phyloP scores from a whole-genome alignment of 2,113 vertebrate genomes.

The Pyrgilauda ruficollis region DNA sequence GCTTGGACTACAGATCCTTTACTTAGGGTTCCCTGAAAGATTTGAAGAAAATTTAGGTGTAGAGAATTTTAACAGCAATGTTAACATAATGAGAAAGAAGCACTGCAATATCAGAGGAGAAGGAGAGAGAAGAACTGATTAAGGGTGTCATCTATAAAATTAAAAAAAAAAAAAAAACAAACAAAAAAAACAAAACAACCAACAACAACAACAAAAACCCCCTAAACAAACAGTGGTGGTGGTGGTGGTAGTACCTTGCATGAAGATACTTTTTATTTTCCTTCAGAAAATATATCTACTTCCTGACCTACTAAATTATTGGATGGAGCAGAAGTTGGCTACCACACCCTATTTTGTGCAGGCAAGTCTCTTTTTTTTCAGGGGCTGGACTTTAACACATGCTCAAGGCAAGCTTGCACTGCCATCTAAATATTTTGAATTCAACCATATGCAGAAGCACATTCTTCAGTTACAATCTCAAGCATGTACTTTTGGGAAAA shows the following conservation, averaged over 20 bases:
- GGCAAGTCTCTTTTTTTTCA: background rate
- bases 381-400: background rate
- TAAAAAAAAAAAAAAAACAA: no score
- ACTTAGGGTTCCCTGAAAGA: background rate
- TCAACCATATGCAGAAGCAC: background rate
- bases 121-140: background rate
- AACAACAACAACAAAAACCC: background rate
- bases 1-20: background rate
- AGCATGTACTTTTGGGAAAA: background rate
- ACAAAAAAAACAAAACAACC: background rate
- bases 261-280: accelerated
- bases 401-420: background rate
- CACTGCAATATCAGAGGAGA: background rate
- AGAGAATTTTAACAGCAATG: background rate
- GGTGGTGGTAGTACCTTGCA: background rate
- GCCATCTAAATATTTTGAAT: background rate
- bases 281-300: background rate
- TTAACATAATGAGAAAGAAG: background rate
- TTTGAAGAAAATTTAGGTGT: background rate
- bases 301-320: background rate
- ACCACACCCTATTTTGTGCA: background rate
- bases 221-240: background rate
- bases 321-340: background rate
- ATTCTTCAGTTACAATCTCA: background rate
- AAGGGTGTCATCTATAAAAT: background rate